A percentile compares a stretch with the other conserved stretches of the same genome.
phyloP scores from a whole-genome alignment of 1,140 invertebrate genomes.

The Drosophila orosa region DNA sequence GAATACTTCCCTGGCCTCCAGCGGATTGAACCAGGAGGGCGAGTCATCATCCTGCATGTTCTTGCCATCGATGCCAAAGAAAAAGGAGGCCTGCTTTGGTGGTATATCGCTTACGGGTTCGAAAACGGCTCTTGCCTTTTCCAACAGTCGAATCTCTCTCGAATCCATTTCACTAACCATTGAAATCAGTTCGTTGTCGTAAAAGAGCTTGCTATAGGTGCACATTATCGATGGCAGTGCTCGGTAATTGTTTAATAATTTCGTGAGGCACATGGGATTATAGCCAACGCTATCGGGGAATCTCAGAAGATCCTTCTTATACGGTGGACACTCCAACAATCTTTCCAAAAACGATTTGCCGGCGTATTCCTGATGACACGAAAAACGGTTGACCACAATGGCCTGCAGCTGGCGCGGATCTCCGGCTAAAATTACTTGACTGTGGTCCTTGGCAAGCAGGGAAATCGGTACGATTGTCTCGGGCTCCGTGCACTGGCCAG shows the following conservation, averaged over 20 bases:
- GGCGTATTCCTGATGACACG: constrained; percentile 87
- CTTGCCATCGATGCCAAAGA: constrained; percentile 92
- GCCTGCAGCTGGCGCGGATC: constrained; percentile 97
- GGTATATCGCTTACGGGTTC: constrained; percentile 36
- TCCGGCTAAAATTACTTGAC: constrained; percentile 93
- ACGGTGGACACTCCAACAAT: constrained; percentile 87
- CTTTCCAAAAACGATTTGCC: constrained; percentile 89
- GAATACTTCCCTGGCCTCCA: constrained; percentile 89
- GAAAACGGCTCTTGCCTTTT: constrained; percentile 29
- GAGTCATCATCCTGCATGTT: constrained; percentile 90
- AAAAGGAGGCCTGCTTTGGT: constrained; percentile 89
- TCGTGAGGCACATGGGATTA: constrained; percentile 89
- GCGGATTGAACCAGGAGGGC: constrained; percentile 95
- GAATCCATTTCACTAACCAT: constrained; percentile 71
- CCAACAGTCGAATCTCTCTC: constrained; percentile 47
- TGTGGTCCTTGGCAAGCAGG: constrained; percentile 84
- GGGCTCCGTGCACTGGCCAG: constrained; percentile 95
- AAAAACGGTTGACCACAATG: constrained; percentile 89
- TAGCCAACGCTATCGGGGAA: constrained; percentile 85
- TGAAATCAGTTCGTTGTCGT: constrained; percentile 85
- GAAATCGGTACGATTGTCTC: constrained; percentile 92
- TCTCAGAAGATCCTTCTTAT: constrained; percentile 86
- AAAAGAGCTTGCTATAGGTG: constrained; percentile 92
- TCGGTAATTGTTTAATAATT: constrained; percentile 90
- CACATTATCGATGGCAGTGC: constrained; percentile 91